phyloP scores from a whole-genome alignment of 2,113 vertebrate genomes.

The Pyrgilauda ruficollis region DNA sequence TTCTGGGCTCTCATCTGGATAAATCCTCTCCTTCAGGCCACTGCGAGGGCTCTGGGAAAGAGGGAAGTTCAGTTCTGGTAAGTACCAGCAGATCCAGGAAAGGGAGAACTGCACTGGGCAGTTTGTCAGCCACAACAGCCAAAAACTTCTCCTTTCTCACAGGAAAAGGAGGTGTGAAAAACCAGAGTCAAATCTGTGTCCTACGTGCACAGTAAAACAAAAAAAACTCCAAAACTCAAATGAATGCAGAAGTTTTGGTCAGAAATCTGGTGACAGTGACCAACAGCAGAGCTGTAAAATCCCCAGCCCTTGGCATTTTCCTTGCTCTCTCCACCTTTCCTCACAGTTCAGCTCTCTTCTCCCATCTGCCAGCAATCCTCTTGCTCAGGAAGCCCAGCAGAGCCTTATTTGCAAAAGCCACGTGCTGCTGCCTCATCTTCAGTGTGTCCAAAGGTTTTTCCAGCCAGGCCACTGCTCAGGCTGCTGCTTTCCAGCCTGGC shows the following conservation, averaged over 20 bases:
- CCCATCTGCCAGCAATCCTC: not conserved
- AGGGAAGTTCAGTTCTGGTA: not conserved
- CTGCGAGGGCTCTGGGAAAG: constrained; percentile 74
- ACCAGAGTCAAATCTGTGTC: not conserved
- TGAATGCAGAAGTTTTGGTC: not conserved
- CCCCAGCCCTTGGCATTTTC: not conserved
- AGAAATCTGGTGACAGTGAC: not conserved
- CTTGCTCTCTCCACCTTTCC: not conserved
- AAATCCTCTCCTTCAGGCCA: constrained; percentile 71
- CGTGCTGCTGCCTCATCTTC: not conserved
- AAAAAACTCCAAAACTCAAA: not conserved
- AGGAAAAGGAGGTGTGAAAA: not conserved
- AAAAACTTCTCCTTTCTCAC: constrained; percentile 11
- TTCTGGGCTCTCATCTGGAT: constrained; percentile 75
- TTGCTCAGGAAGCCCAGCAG: not conserved
- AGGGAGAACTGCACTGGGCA: not conserved
- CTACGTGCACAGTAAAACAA: too few species aligned
- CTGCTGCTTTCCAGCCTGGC: not conserved
- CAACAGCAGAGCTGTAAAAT: not conserved
- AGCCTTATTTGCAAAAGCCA: not conserved
- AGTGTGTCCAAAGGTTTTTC: not conserved
- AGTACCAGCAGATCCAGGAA: not conserved
- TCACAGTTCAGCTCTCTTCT: not conserved
- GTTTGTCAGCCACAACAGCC: not conserved
- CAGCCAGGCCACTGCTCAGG: not conserved